Evolutionary conservation across 1,140 invertebrate species (phyloP).

Genomic region (Lepidurus couesii): DNA sequence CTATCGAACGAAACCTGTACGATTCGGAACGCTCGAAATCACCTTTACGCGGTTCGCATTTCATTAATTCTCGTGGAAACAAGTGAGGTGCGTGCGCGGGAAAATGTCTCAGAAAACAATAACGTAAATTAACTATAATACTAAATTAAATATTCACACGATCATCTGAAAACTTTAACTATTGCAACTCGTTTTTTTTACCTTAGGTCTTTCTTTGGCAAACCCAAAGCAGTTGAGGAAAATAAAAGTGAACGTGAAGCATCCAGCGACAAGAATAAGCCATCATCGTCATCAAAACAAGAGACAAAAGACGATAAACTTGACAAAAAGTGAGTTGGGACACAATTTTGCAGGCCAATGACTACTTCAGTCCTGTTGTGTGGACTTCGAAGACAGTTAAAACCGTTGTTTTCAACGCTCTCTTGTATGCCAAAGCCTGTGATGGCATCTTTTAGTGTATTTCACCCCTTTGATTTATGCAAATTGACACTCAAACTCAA

Average conservation of each 20-base stretch:
- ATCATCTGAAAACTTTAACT: background rate
- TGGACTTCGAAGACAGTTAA: background rate
- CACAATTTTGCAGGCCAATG: background rate
- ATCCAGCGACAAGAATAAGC: slow-evolving; percentile 25
- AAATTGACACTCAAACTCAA: background rate
- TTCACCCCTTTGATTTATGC: background rate
- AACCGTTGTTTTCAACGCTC: background rate
- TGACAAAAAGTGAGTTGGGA: background rate
- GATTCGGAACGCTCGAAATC: background rate
- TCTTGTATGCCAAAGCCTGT: background rate
- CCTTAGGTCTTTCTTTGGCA: background rate
- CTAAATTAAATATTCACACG: background rate
- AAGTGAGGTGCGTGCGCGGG: background rate
- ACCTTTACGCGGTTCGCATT: background rate
- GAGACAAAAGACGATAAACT: slow-evolving; percentile 14
- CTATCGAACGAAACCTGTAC: too few species aligned
- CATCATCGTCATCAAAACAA: slow-evolving; percentile 15
- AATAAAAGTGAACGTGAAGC: background rate
- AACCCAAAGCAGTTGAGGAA: slow-evolving; percentile 30
- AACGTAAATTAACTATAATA: background rate
- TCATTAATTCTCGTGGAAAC: background rate
- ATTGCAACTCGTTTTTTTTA: background rate
- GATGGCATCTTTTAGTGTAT: background rate
- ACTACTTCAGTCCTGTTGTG: background rate
- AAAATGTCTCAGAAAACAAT: slow-evolving; percentile 23